These are phyloP conservation scores for Sorex araneus DNA, from an alignment of 2,113 vertebrate genomes.

Conservation along the genomic window DNA sequence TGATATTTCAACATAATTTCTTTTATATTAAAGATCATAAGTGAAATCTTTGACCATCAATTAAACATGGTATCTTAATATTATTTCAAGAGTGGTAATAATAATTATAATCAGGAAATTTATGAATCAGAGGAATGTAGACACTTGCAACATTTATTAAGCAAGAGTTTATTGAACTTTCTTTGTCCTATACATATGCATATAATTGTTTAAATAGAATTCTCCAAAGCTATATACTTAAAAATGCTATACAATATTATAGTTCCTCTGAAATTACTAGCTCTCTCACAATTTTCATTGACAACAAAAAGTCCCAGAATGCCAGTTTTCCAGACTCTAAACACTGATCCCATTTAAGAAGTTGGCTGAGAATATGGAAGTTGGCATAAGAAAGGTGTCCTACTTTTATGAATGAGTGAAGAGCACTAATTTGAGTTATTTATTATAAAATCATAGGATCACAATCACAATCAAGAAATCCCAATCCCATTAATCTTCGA, in stretches of 20 bases:
- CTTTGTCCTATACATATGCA: neutral
- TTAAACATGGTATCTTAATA: neutral
- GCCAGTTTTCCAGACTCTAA: neutral
- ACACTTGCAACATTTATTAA: conserved; percentile 11
- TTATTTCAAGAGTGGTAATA: conserved; percentile 22
- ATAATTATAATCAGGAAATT: neutral
- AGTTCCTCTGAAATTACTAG: neutral
- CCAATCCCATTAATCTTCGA: too few species aligned
- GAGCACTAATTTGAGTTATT: neutral
- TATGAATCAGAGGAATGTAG: neutral
- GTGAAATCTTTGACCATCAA: neutral
- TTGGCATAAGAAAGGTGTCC: neutral
- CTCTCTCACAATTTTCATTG: neutral
- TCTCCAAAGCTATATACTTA: neutral
- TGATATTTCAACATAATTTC: neutral
- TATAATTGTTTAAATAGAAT: neutral
- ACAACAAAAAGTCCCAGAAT: neutral
- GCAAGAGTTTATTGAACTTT: neutral
- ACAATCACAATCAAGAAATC: too few species aligned
- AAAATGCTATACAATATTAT: neutral
- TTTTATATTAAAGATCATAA: neutral
- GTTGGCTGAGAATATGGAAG: neutral
- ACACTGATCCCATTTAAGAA: neutral
- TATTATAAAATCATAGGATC: conserved; percentile 7
- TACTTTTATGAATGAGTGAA: neutral